These are phyloP conservation scores for Copidosoma aretas DNA, from an alignment of 2,888 invertebrate genomes.

Conservation along the genomic window DNA sequence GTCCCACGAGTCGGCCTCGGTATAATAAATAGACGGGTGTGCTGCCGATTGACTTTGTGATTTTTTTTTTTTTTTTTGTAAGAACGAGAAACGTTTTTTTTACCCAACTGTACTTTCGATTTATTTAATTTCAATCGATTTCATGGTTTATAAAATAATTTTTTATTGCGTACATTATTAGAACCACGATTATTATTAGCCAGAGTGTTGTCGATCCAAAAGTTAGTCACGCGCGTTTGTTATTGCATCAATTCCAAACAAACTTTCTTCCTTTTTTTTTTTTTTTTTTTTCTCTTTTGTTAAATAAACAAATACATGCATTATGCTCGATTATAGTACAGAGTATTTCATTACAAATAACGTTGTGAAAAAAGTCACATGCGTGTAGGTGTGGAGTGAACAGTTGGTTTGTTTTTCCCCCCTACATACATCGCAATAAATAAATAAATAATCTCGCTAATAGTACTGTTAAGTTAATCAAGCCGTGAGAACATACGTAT, in stretches of 20 bases:
- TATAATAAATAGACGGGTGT: too few species aligned
- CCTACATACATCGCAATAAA: slow-evolving; percentile 23
- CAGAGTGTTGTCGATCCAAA: too few species aligned
- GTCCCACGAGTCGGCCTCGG: too few species aligned
- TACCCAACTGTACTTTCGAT: too few species aligned
- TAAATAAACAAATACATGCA: background rate
- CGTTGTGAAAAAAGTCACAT: slow-evolving; percentile 3
- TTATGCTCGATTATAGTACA: slow-evolving; percentile 35
- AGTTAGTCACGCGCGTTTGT: too few species aligned
- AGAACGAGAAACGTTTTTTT: slow-evolving; percentile 3
- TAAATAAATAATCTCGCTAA: slow-evolving; percentile 36
- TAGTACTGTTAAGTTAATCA: slow-evolving; percentile 25
- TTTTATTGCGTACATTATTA: background rate
- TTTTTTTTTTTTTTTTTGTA: too few species aligned
- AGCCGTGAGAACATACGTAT: slow-evolving; percentile 29
- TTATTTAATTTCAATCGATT: too few species aligned
- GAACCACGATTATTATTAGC: too few species aligned
- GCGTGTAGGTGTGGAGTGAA: background rate
- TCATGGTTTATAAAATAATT: background rate
- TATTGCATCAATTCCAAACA: too few species aligned
- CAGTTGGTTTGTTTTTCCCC: slow-evolving; percentile 14
- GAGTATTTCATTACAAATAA: slow-evolving; percentile 34
- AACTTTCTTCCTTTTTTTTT: too few species aligned
- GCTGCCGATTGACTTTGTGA: too few species aligned
- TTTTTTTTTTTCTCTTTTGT: background rate